Conservation (phyloP, 2,113 vertebrate genomes). For the Hypanus sabinus region DNA sequence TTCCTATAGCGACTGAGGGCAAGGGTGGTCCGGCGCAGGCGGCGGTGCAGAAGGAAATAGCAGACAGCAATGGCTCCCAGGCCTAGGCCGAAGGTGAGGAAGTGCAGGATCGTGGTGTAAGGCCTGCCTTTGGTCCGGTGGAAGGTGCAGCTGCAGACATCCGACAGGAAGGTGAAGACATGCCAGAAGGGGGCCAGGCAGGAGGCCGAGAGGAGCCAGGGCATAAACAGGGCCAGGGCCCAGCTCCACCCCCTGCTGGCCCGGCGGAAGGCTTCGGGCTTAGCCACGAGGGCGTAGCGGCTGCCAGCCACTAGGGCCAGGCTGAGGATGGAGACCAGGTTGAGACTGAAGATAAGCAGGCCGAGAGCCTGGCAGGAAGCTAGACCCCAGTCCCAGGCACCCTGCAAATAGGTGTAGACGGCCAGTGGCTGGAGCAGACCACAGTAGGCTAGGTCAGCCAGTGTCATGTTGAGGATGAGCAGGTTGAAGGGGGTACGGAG, state of each 20-base stretch:
- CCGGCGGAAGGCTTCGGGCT: not conserved
- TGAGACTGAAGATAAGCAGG: conserved; percentile 4
- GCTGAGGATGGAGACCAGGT: conserved; percentile 38
- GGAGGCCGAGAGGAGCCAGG: not conserved
- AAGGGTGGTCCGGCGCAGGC: too few relatives aligned
- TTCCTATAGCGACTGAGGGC: not conserved
- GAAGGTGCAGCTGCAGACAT: not conserved
- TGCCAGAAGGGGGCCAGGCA: conserved; percentile 7
- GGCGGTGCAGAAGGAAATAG: not conserved
- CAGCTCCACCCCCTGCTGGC: not conserved
- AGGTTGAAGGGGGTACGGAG: conserved; percentile 1
- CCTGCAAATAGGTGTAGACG: not conserved
- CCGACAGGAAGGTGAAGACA: not conserved
- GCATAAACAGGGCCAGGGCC: not conserved
- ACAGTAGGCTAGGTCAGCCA: conserved; percentile 34
- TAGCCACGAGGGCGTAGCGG: not conserved
- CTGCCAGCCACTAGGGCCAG: not conserved
- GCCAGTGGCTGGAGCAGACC: conserved; percentile 19
- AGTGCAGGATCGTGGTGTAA: not conserved
- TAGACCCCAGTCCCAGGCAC: not conserved
- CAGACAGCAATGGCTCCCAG: not conserved
- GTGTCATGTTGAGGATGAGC: conserved; percentile 31
- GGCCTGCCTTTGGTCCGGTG: not conserved
- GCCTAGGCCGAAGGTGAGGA: not conserved
- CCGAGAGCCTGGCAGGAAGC: not conserved